A percentile compares a stretch with the other conserved stretches of the same genome.
Evolutionary conservation across 2,888 invertebrate genomes (phyloP).

Genomic region (Conomelus anceps): DNA sequence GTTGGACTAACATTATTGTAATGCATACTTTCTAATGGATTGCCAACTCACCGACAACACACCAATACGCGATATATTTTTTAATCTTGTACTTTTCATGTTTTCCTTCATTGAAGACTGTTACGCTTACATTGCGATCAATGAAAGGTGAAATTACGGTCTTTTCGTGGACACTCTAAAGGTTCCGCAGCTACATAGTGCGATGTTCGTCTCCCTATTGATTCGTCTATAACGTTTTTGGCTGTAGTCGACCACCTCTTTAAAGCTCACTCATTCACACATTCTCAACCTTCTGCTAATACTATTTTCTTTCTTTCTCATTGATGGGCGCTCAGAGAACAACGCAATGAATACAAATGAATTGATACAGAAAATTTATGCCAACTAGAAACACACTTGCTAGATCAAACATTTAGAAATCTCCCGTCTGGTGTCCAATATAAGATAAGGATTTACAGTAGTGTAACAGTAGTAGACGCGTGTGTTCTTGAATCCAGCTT

Average conservation of each 20-base stretch:
- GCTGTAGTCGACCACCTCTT: constrained; percentile 14
- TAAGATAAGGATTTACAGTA: background rate
- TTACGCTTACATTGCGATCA: background rate
- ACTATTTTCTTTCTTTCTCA: constrained; percentile 11
- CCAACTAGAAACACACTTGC: background rate
- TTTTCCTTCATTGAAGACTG: too few species aligned
- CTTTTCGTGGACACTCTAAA: background rate
- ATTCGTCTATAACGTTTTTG: background rate
- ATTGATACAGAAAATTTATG: background rate
- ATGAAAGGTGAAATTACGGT: background rate
- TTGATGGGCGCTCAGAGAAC: background rate
- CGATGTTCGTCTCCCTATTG: background rate
- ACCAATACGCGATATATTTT: too few species aligned
- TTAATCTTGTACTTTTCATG: too few species aligned
- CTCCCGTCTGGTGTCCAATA: background rate
- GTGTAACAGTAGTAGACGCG: too few species aligned
- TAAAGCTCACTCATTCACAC: constrained; percentile 14
- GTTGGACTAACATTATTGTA: too few species aligned
- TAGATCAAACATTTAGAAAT: background rate
- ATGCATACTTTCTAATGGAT: too few species aligned
- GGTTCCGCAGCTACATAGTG: background rate
- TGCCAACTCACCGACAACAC: too few species aligned
- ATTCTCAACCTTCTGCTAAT: constrained; percentile 6
- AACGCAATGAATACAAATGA: background rate
- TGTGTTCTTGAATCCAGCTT: background rate